Base-by-base conservation (phyloP, 1,140 invertebrate genomes). In the Pogonomyrmex barbatus region DNA sequence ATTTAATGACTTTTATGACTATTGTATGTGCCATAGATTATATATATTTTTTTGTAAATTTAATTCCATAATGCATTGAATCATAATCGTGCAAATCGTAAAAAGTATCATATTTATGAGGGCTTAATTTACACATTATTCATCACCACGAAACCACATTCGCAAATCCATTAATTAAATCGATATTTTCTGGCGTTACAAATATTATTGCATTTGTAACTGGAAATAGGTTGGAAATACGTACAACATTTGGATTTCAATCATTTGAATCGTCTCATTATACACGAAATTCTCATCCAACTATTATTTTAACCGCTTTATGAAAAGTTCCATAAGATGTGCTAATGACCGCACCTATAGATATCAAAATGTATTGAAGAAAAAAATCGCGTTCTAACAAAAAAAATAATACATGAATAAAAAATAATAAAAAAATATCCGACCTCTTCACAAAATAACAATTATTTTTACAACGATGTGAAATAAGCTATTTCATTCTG, bases 101-200 rank as follows among this genome's bases (percentile, higher is more conserved):
- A 79, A 75, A 75, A 83, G 58, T 75, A 75, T 83, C 67, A 17
- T 73, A 56, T 83, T 56, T 24, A 47, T 36, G 30, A 60, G 54
- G 75, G 79, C 79, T 82, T 82, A 60, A 82, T 82, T 82, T 82
- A 56, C 65, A 24, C 52, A 71, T 83, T 83, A 75, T 60, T 83
- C 67, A 75, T 83, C 75, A 75, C 71, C 52, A 24, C 47, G 17
- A 82, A 58, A 58, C 52, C 79, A 47, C 79, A 75, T 75, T 83
- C 39, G 54, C 68, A 67, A 47, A 75, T n/a, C n/a, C 56, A 73
- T 62, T 75, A 83, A 73, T 83, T 79, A 70, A 83, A 83, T 83
- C 79, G 42, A 83, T 83, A 75, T 83, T 83, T 54, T 60, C 79
- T 42, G 42, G n/a, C 33, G 56, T 83, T 75, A 83, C 68, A 73